Evolutionary conservation across 2,888 invertebrate species (phyloP).

Genomic region (Chloroclysta siterata): DNA sequence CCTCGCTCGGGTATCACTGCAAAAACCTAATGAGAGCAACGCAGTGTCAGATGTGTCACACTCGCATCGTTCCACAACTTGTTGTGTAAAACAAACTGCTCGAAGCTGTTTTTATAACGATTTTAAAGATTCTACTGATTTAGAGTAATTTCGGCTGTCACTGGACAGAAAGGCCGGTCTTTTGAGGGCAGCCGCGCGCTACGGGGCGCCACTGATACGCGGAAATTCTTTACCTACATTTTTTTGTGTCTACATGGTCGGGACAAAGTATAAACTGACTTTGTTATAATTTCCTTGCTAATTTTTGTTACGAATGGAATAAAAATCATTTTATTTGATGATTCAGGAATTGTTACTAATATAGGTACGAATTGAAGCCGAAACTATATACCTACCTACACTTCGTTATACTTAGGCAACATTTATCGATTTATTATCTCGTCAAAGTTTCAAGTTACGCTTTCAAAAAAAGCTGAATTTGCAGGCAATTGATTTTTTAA

Average conservation of each 20-base stretch:
- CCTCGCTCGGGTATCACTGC: conserved; percentile 26
- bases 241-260: conserved; percentile 53
- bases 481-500: conserved; percentile 49
- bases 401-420: background rate
- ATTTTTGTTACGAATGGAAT: conserved; percentile 30
- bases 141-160: conserved; percentile 81
- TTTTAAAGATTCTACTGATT: conserved; percentile 62
- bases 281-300: conserved; percentile 41
- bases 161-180: conserved; percentile 59
- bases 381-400: too few species aligned
- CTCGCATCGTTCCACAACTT: conserved; percentile 63
- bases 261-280: conserved; percentile 42
- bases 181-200: conserved; percentile 74
- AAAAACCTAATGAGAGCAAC: conserved; percentile 55
- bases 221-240: conserved; percentile 71
- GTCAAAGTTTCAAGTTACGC: conserved; percentile 36
- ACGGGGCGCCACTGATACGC: conserved; percentile 72
- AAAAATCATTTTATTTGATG: background rate
- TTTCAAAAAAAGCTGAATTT: conserved; percentile 35
- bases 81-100: conserved; percentile 80
- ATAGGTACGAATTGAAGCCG: background rate
- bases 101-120: conserved; percentile 55
- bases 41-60: conserved; percentile 71
- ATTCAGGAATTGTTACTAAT: background rate
- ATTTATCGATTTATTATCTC: conserved; percentile 20